Conservation (phyloP, 2,888 invertebrate genomes). For the Gymnoscelis rufifasciata region DNA sequence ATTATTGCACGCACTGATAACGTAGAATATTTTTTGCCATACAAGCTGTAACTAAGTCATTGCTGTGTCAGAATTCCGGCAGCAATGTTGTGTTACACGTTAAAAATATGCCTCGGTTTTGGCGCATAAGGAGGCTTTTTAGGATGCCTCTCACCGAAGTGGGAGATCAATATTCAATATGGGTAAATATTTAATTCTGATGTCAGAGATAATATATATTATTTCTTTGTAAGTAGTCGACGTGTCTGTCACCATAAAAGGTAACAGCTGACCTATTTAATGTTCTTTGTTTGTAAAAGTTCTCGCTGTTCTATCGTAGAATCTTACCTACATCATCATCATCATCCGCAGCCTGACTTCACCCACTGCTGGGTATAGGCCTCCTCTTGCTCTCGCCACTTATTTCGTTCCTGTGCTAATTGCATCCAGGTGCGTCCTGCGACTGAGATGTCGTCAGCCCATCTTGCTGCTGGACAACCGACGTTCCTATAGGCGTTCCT, state of each 20-base stretch:
- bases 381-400: too few relatives aligned
- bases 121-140: conserved; percentile 73
- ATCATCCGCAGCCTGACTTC: too few relatives aligned
- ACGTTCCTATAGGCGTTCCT: too few relatives aligned
- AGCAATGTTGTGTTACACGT: conserved; percentile 44
- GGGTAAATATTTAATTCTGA: conserved; percentile 57
- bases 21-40: not conserved
- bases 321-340: too few relatives aligned
- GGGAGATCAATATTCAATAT: conserved; percentile 80
- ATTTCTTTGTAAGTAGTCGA: conserved; percentile 2
- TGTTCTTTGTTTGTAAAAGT: conserved; percentile 4
- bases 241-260: not conserved
- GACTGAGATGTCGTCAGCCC: too few relatives aligned
- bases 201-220: too few relatives aligned
- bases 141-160: conserved; percentile 74
- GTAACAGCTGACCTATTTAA: conserved; percentile 9
- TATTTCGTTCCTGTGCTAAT: too few relatives aligned
- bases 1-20: not conserved
- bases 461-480: too few relatives aligned
- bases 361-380: too few relatives aligned
- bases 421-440: too few relatives aligned
- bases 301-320: too few relatives aligned
- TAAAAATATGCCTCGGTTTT: conserved; percentile 49
- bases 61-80: conserved; percentile 39
- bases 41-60: conserved; percentile 19